Evolutionary conservation across 2,113 vertebrate species (phyloP).

Genomic region (Delphinapterus leucas): DNA sequence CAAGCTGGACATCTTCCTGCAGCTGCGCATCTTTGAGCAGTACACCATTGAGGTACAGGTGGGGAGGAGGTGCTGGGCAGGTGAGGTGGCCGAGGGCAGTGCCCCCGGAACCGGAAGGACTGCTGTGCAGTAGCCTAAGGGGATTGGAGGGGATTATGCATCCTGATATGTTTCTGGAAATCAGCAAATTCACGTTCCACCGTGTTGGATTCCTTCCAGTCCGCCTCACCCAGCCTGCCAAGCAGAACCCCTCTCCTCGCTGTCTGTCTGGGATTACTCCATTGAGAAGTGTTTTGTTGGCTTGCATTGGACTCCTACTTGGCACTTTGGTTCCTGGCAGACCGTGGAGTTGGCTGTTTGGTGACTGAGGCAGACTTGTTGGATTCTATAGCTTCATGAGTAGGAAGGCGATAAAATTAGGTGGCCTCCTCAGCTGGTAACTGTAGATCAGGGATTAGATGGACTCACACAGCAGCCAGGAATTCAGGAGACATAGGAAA

Average conservation of each 20-base stretch:
- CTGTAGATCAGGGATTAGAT: not conserved
- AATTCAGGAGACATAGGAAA: not conserved
- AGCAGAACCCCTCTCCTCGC: not conserved
- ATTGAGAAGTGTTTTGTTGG: not conserved
- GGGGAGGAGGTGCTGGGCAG: not conserved
- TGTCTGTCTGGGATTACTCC: not conserved
- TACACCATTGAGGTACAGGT: conserved; percentile 95
- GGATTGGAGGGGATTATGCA: not conserved
- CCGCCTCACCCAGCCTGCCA: not conserved
- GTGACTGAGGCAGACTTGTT: not conserved
- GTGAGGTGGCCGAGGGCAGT: not conserved
- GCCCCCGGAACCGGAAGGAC: no score
- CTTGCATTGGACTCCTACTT: not conserved
- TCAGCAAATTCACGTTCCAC: not conserved
- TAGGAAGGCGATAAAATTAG: not conserved
- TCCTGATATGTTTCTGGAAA: not conserved
- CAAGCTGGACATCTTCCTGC: conserved; percentile 97
- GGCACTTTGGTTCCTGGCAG: conserved; percentile 8
- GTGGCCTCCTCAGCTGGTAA: not conserved
- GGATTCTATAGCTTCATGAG: not conserved
- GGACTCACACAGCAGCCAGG: not conserved
- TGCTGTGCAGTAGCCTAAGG: not conserved
- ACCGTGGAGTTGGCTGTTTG: not conserved
- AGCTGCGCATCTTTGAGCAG: conserved; percentile 97
- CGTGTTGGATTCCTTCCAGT: not conserved